Conservation (phyloP, 2,797 vertebrate species). For the Tarsius wallacei region DNA sequence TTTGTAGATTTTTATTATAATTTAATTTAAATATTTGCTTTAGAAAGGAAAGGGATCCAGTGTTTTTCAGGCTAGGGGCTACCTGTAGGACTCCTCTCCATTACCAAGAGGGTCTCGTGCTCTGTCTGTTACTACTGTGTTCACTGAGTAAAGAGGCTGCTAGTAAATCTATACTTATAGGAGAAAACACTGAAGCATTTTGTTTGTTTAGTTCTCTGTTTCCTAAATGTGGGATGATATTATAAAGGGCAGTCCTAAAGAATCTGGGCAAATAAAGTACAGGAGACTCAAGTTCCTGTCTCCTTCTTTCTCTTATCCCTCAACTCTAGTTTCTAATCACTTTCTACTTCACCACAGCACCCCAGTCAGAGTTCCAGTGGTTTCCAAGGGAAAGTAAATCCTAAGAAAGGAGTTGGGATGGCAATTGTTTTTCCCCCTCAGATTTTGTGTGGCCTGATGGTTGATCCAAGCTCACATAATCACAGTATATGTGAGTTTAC, state of each 20-base stretch:
- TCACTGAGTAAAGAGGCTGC: background rate
- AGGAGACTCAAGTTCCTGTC: background rate
- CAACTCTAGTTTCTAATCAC: background rate
- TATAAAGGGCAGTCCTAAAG: background rate
- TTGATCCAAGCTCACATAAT: background rate
- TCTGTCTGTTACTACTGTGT: background rate
- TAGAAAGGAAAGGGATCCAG: background rate
- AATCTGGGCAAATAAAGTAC: background rate
- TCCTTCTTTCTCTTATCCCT: background rate
- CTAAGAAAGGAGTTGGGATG: background rate
- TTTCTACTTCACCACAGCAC: background rate
- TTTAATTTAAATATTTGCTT: conserved; percentile 59
- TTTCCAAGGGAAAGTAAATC: too few species aligned
- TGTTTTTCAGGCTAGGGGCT: background rate
- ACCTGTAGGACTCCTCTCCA: background rate
- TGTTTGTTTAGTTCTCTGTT: conserved; percentile 42
- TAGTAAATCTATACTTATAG: background rate
- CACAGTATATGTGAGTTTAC: background rate
- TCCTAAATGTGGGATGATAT: background rate
- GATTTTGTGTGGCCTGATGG: background rate
- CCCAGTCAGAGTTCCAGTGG: background rate
- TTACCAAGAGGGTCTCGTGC: background rate
- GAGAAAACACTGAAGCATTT: background rate
- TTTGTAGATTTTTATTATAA: conserved; percentile 58
- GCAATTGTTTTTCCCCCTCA: background rate